phyloP scores from a whole-genome alignment of 2,113 vertebrate genomes.

The Hyperoodon ampullatus region DNA sequence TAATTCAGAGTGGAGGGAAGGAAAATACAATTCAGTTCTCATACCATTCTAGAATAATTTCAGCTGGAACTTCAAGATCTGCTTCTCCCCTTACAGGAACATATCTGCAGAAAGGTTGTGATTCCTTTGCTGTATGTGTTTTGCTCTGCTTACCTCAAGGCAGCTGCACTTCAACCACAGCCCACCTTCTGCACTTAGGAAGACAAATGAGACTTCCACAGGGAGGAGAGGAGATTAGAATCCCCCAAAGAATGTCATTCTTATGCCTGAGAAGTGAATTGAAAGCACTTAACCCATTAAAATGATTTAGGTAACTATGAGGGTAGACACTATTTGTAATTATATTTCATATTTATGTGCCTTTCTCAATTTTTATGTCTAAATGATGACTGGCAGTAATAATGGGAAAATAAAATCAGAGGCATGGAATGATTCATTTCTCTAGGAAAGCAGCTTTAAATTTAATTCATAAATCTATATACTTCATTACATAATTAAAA shows the following conservation, averaged over 20 bases:
- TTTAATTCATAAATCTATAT: neutral
- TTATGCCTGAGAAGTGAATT: neutral
- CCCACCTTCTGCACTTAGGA: neutral
- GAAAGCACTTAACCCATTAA: neutral
- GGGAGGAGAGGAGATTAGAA: neutral
- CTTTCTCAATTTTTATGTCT: neutral
- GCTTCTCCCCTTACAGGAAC: neutral
- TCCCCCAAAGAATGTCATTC: neutral
- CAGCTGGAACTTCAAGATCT: neutral
- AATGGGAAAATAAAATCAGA: neutral
- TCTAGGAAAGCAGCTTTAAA: neutral
- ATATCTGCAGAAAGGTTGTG: neutral
- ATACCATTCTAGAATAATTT: neutral
- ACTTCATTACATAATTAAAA: neutral
- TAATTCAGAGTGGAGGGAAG: neutral
- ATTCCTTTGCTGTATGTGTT: neutral
- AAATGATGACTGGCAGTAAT: neutral
- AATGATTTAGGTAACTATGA: slow-evolving; percentile 20
- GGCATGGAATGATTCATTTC: neutral
- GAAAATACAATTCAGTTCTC: neutral
- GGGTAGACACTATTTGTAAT: neutral
- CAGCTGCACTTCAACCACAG: neutral
- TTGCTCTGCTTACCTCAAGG: neutral
- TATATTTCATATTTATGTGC: neutral
- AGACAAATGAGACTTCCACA: neutral